Evolutionary conservation across 1,140 invertebrate species (phyloP).

Genomic region (Planococcus citri): DNA sequence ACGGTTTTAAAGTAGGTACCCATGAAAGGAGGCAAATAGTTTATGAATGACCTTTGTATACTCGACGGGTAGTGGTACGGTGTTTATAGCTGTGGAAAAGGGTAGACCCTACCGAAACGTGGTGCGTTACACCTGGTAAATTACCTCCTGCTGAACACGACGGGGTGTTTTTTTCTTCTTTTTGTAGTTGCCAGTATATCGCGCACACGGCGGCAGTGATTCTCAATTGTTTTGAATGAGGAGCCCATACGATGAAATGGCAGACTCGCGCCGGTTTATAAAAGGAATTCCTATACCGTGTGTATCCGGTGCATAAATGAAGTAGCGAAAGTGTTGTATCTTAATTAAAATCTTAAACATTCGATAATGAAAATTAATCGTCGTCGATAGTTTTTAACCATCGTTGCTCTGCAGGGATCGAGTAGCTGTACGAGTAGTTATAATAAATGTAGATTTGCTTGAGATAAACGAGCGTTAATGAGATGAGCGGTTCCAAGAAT

Average conservation of each 20-base stretch:
- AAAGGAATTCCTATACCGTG: background rate
- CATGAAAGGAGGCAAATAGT: background rate
- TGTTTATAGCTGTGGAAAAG: background rate
- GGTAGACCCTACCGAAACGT: background rate
- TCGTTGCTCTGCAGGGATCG: too few relatives aligned
- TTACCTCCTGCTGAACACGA: background rate
- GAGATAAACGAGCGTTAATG: too few relatives aligned
- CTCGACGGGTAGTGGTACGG: background rate
- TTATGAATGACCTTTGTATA: conserved; percentile 7
- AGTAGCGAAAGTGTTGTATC: background rate
- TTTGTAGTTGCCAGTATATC: background rate
- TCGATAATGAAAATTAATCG: too few relatives aligned
- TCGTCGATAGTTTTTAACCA: too few relatives aligned
- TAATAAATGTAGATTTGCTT: too few relatives aligned
- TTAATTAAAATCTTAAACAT: background rate
- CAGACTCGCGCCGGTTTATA: background rate
- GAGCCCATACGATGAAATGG: background rate
- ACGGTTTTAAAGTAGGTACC: background rate
- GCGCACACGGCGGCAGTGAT: background rate
- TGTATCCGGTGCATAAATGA: background rate
- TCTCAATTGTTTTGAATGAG: conserved; percentile 2
- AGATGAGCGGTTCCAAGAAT: too few relatives aligned
- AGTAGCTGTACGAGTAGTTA: too few relatives aligned
- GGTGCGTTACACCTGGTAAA: conserved; percentile 8
- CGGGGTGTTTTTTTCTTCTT: background rate